Evolutionary conservation across 1,140 invertebrate genomes (phyloP).

Genomic region (Batillaria attramentaria): DNA sequence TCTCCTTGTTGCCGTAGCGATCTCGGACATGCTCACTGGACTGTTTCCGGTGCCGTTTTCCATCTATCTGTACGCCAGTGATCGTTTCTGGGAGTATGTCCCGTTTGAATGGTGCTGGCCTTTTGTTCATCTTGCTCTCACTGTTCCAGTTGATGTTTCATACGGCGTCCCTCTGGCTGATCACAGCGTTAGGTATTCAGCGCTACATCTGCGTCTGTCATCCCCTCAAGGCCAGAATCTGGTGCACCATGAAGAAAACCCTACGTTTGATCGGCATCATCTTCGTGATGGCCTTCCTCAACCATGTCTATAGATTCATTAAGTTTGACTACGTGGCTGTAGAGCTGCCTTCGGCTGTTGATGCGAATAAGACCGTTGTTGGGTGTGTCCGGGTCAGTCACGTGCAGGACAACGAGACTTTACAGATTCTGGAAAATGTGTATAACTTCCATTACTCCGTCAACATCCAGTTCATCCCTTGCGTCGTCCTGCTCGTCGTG

Average conservation of each 20-base stretch:
- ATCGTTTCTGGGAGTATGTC: slow-evolving; percentile 80
- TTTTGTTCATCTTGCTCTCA: too few relatives aligned
- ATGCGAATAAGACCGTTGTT: slow-evolving; percentile 67
- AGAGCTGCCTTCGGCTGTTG: slow-evolving; percentile 78
- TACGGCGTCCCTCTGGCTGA: slow-evolving; percentile 91
- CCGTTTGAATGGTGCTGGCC: slow-evolving; percentile 73
- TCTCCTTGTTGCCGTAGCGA: slow-evolving; percentile 86
- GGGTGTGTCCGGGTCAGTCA: slow-evolving; percentile 45
- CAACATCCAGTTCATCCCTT: slow-evolving; percentile 93
- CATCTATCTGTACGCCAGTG: slow-evolving; percentile 92
- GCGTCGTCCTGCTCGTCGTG: slow-evolving; percentile 88
- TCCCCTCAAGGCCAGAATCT: slow-evolving; percentile 85
- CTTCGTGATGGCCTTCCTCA: slow-evolving; percentile 81
- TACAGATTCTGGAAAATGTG: slow-evolving; percentile 81
- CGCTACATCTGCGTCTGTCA: slow-evolving; percentile 92
- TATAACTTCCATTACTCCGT: slow-evolving; percentile 90
- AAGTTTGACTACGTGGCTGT: slow-evolving; percentile 75
- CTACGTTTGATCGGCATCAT: slow-evolving; percentile 84
- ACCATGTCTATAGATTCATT: slow-evolving; percentile 85
- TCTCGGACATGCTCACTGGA: slow-evolving; percentile 93
- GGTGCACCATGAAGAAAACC: slow-evolving; percentile 89
- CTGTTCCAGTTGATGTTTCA: slow-evolving; percentile 88
- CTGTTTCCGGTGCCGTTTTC: slow-evolving; percentile 89
- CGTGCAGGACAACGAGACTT: slow-evolving; percentile 76
- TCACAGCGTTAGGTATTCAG: slow-evolving; percentile 88